phyloP scores from a whole-genome alignment of 2,888 invertebrate species.

The Cactoblastis cactorum region DNA sequence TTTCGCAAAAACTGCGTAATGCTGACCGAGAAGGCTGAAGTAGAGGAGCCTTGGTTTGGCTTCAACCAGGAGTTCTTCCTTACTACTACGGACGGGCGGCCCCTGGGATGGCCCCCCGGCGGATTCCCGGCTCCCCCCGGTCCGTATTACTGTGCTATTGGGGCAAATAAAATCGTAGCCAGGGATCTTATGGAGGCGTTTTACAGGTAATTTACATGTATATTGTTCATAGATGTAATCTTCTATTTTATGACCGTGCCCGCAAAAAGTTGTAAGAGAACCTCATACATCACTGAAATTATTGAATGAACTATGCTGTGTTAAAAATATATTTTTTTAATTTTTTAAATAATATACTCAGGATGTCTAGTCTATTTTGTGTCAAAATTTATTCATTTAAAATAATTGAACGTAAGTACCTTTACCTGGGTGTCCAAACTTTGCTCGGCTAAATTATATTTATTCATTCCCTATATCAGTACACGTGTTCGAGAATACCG shows the following conservation, averaged over 20 bases:
- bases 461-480: no score
- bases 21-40: constrained; percentile 75
- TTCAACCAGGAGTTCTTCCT: constrained; percentile 83
- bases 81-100: constrained; percentile 72
- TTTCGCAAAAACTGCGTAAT: constrained; percentile 63
- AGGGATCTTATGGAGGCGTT: constrained; percentile 91
- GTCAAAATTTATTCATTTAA: no score
- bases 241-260: background rate
- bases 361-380: no score
- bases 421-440: no score
- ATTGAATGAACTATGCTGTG: no score
- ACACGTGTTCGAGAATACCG: no score
- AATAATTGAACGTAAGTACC: no score
- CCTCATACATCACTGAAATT: no score
- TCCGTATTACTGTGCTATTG: constrained; percentile 92
- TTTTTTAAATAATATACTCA: no score
- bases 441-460: no score
- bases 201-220: constrained; percentile 45
- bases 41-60: constrained; percentile 85
- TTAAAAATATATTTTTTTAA: no score
- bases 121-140: constrained; percentile 85
- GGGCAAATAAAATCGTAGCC: constrained; percentile 87
- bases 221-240: background rate
- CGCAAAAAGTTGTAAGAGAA: background rate
- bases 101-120: constrained; percentile 86